Conservation (phyloP, 2,113 vertebrate species). For the Penelope pileata region DNA sequence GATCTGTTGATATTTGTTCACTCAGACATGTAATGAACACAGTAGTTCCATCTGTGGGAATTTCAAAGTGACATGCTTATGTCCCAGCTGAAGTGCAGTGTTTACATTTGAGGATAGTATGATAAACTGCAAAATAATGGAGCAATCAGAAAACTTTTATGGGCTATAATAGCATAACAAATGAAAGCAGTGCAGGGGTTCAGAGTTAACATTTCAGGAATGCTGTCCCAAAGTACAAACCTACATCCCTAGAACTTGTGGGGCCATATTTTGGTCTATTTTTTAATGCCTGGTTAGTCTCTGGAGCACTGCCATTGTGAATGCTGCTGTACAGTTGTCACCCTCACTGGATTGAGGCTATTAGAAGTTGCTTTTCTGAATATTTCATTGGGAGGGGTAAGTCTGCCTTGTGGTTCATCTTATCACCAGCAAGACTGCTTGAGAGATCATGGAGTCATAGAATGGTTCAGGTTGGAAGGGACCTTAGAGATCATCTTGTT, state of each 20-base stretch:
- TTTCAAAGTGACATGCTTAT: background rate
- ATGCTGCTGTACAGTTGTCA: background rate
- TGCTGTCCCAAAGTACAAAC: background rate
- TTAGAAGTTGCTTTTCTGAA: background rate
- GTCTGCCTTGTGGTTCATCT: background rate
- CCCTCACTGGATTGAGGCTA: background rate
- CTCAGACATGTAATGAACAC: background rate
- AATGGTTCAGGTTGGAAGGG: no score
- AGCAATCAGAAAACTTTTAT: background rate
- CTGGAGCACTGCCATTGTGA: background rate
- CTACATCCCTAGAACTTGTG: rapidly evolving
- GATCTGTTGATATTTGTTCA: background rate
- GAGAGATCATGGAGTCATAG: no score
- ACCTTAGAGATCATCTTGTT: no score
- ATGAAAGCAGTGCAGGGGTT: background rate
- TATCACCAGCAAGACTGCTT: background rate
- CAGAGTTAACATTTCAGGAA: background rate
- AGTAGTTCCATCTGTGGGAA: background rate
- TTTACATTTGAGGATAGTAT: background rate
- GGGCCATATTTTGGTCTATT: background rate
- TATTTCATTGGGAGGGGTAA: rapidly evolving
- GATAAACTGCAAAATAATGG: background rate
- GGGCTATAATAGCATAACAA: background rate
- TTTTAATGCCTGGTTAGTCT: background rate
- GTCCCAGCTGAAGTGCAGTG: background rate